These are phyloP conservation scores for Streblospio benedicti DNA, from an alignment of 1,140 invertebrate species.

Conservation along the genomic window DNA sequence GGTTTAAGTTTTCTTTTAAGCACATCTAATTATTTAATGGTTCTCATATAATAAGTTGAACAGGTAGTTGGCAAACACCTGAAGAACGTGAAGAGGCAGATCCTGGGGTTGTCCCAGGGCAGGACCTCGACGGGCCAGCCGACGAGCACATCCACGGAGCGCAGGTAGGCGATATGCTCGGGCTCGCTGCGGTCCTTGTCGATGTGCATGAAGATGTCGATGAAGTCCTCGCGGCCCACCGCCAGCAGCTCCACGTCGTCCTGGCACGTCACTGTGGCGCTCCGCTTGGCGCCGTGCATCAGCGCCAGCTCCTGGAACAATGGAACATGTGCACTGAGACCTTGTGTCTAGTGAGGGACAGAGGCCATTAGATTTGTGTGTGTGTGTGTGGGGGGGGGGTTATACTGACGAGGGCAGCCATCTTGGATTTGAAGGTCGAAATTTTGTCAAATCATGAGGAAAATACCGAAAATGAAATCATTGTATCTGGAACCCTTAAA, in stretches of 20 bases:
- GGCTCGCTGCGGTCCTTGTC: neutral
- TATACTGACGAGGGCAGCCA: neutral
- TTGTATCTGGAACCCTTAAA: too few relatives aligned
- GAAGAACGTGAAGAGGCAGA: conserved; percentile 37
- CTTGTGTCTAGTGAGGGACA: neutral
- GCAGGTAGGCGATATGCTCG: conserved; percentile 5
- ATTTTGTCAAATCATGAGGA: neutral
- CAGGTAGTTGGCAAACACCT: conserved; percentile 25
- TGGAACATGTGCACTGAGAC: too few relatives aligned
- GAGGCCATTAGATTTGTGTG: too few relatives aligned
- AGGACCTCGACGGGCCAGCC: conserved; percentile 17
- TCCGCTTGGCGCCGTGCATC: conserved; percentile 38
- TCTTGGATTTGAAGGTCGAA: too few relatives aligned
- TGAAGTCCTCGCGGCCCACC: conserved; percentile 44
- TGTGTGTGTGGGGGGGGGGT: too few relatives aligned
- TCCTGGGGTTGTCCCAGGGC: conserved; percentile 15
- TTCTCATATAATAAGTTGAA: neutral
- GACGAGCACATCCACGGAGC: conserved; percentile 23
- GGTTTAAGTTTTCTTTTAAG: too few relatives aligned
- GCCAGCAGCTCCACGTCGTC: conserved; percentile 39
- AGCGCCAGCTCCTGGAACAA: conserved; percentile 42
- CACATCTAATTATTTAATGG: too few relatives aligned
- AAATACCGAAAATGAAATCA: neutral
- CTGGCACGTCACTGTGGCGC: conserved; percentile 42
- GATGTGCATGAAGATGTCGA: conserved; percentile 42